A percentile compares a stretch with the other conserved stretches of the same genome.
phyloP scores from a whole-genome alignment of 1,140 invertebrate species.

The Rhopalosiphum padi region DNA sequence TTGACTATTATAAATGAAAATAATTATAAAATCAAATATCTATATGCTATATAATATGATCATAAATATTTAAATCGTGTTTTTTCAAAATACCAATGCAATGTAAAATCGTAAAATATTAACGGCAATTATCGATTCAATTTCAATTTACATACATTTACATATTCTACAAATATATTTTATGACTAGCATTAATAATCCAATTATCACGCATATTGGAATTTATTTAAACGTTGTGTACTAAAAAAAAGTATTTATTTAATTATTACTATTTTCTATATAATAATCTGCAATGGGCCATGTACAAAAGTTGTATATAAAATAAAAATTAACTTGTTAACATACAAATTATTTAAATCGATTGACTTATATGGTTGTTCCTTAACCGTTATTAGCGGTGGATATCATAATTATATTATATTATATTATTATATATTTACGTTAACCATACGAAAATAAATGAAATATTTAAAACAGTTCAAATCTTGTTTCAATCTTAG shows the following conservation, averaged over 20 bases:
- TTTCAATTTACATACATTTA: slow-evolving; percentile 20
- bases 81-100: not conserved
- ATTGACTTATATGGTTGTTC: not conserved
- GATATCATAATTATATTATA: not conserved
- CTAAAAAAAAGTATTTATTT: not conserved
- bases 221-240: not conserved
- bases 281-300: not conserved
- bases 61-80: slow-evolving; percentile 13
- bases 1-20: slow-evolving; percentile 28
- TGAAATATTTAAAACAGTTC: not conserved
- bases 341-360: slow-evolving; percentile 20
- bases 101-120: not conserved
- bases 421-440: not conserved
- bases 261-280: not conserved
- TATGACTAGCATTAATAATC: not conserved
- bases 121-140: not conserved
- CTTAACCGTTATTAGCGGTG: not conserved
- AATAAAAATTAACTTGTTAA: not conserved
- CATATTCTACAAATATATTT: slow-evolving; percentile 17
- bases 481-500: not conserved
- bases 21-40: not conserved
- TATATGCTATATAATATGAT: not conserved
- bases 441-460: not conserved
- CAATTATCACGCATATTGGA: slow-evolving; percentile 35
- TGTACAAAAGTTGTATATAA: not conserved